These are phyloP conservation scores for Zeus faber DNA, from an alignment of 2,113 vertebrate genomes.

Conservation along the genomic window DNA sequence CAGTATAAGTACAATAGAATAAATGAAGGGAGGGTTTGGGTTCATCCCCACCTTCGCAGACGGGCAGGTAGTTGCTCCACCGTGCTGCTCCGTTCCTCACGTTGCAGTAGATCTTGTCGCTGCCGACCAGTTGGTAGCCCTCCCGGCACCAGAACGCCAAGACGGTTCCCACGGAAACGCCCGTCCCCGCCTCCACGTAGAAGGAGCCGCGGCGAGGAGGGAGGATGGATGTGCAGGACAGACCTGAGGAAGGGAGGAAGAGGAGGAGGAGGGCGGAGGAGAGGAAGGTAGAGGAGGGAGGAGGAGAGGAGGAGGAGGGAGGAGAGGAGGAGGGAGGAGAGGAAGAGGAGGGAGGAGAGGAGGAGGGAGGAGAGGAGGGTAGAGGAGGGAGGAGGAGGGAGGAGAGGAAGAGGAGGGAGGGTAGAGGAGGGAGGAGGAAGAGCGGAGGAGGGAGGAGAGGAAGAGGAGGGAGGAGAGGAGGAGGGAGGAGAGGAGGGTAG, in stretches of 20 bases:
- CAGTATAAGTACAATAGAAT: background rate
- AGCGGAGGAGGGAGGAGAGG: background rate
- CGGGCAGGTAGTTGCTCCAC: conserved; percentile 74
- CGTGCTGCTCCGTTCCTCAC: conserved; percentile 55
- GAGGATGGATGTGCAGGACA: conserved; percentile 58
- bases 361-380: background rate
- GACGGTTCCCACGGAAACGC: conserved; percentile 59
- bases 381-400: background rate
- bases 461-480: background rate
- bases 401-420: background rate
- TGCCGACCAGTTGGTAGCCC: conserved; percentile 79
- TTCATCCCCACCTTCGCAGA: conserved; percentile 64
- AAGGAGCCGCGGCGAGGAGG: conserved; percentile 72
- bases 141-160: conserved; percentile 76
- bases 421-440: background rate
- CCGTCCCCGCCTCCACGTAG: conserved; percentile 68
- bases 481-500: background rate
- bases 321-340: background rate
- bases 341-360: background rate
- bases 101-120: conserved; percentile 64
- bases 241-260: conserved; percentile 41
- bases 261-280: background rate
- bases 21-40: too few relatives aligned
- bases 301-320: background rate
- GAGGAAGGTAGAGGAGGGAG: background rate